phyloP scores from a whole-genome alignment of 2,888 invertebrate species.

The Luffia ferchaultella region DNA sequence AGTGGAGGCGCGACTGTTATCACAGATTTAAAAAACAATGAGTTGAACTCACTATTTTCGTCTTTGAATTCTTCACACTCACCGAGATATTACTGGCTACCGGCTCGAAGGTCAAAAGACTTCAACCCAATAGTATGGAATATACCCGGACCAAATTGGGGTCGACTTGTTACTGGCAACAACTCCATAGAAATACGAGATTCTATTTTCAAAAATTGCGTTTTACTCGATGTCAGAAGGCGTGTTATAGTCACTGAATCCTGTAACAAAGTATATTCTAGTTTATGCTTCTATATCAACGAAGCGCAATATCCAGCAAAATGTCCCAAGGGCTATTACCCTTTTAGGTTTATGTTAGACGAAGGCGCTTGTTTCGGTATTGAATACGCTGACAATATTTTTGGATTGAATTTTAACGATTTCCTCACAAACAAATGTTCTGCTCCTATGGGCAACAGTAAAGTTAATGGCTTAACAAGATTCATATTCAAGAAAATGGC shows the following conservation, averaged over 20 bases:
- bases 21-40: slow-evolving; percentile 33
- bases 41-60: slow-evolving; percentile 29
- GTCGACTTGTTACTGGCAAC: slow-evolving; percentile 23
- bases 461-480: slow-evolving; percentile 24
- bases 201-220: slow-evolving; percentile 33
- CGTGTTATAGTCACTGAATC: slow-evolving; percentile 28
- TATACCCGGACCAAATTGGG: slow-evolving; percentile 56
- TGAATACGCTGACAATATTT: slow-evolving; percentile 24
- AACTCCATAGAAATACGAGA: slow-evolving; percentile 21
- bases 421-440: slow-evolving; percentile 31
- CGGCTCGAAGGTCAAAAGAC: slow-evolving; percentile 40
- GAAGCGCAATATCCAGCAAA: slow-evolving; percentile 34
- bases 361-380: slow-evolving; percentile 44
- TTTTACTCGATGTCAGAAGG: slow-evolving; percentile 33
- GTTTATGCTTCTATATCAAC: slow-evolving; percentile 45
- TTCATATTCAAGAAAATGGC: slow-evolving; percentile 43
- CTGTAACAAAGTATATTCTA: slow-evolving; percentile 36
- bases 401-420: slow-evolving; percentile 28
- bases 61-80: slow-evolving; percentile 27
- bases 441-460: slow-evolving; percentile 30
- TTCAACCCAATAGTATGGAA: slow-evolving; percentile 51
- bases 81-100: slow-evolving; percentile 53
- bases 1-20: slow-evolving; percentile 46
- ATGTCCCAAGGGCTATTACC: slow-evolving; percentile 44
- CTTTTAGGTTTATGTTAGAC: slow-evolving; percentile 37